These are phyloP conservation scores for Sinocyclocheilus maitianheensis DNA, from an alignment of 2,113 vertebrate genomes.

Conservation along the genomic window DNA sequence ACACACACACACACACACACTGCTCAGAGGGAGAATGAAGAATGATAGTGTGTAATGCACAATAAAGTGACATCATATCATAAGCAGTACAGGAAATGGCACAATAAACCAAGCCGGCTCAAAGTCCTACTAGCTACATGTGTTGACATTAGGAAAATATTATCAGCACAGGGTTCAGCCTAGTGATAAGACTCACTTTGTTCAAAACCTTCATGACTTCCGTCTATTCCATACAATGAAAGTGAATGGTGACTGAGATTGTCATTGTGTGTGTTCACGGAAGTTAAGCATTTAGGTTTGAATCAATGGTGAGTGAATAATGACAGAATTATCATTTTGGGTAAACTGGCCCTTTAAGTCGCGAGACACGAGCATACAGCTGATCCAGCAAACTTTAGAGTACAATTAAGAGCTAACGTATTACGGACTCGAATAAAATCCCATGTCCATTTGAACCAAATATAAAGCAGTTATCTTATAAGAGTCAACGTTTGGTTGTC, in stretches of 20 bases:
- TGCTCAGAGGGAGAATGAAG: neutral
- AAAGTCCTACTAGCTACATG: neutral
- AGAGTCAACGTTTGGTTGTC: neutral
- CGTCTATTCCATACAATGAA: neutral
- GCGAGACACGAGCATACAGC: conserved; percentile 18
- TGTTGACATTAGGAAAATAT: neutral
- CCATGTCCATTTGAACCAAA: neutral
- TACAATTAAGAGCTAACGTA: neutral
- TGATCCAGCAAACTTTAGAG: conserved; percentile 40
- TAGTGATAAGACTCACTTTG: neutral
- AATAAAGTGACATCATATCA: neutral
- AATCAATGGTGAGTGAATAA: neutral
- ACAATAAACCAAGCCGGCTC: neutral
- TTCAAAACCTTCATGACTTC: neutral
- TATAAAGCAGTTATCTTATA: neutral
- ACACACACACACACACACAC: neutral
- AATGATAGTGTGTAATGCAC: neutral
- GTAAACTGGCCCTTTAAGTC: neutral
- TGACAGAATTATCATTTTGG: neutral
- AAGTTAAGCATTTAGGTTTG: neutral
- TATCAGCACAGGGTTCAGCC: neutral
- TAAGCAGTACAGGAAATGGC: neutral
- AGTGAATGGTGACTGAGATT: neutral
- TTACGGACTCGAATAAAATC: neutral
- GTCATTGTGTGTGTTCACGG: neutral